phyloP scores from a whole-genome alignment of 1,140 invertebrate species.

The Rhynchophorus ferrugineus region DNA sequence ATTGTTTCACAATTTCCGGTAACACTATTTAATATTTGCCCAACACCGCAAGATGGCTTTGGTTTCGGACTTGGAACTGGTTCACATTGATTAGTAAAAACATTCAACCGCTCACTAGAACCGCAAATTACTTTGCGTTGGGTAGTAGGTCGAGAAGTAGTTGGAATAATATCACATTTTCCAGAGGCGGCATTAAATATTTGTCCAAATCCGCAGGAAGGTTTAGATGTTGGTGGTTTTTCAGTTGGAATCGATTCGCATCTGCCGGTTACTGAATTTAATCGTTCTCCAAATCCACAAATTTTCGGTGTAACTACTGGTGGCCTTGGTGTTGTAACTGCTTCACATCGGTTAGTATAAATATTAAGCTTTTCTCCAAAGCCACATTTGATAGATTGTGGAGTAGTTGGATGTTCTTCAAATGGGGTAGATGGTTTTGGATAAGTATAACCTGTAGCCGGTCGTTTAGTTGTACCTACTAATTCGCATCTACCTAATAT shows the following conservation, averaged over 20 bases:
- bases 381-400: background rate
- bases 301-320: background rate
- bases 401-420: background rate
- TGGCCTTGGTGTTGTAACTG: background rate
- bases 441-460: background rate
- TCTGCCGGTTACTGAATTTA: background rate
- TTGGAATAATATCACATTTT: slow-evolving; percentile 6
- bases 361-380: background rate
- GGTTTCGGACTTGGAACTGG: background rate
- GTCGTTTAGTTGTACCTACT: background rate
- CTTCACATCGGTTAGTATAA: background rate
- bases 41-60: slow-evolving; percentile 1
- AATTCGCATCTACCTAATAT: background rate
- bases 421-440: background rate
- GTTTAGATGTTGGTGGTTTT: background rate
- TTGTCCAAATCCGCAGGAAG: background rate
- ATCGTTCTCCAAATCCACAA: slow-evolving; percentile 3
- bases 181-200: slow-evolving; percentile 1
- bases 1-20: slow-evolving; percentile 10
- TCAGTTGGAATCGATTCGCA: background rate
- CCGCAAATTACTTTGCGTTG: slow-evolving; percentile 1
- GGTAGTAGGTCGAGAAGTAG: background rate
- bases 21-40: slow-evolving; percentile 6
- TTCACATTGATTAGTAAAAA: slow-evolving; percentile 4
- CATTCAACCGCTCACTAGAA: slow-evolving; percentile 1